Evolutionary conservation across 2,888 invertebrate species (phyloP), one percentile per base, ranked within the genome.

Genomic region (Orchesella flavescens): DNA sequence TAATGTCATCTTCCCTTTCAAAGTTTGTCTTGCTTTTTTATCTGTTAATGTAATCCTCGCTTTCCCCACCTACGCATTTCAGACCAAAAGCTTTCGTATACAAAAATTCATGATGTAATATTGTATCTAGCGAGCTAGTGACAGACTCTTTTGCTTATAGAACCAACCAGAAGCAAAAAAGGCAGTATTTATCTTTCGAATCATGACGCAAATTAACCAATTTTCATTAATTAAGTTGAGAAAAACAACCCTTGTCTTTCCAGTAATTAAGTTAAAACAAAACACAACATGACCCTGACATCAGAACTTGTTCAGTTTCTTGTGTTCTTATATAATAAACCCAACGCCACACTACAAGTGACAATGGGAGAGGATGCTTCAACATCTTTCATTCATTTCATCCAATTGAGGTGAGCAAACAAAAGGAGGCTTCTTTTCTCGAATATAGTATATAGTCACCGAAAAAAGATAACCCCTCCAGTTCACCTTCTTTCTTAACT

Each of bases 151-250:
- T 34, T 34, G 34, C 7, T n/a, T n/a, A n/a, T n/a, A n/a, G n/a
- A n/a, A 34, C 34, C 34, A n/a, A 34, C 34, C 34, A 34, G 34
- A 34, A 15, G 49, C 12, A 49, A 49, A 2, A n/a, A 49, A 49
- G n/a, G n/a, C 44, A 44, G 12, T 49, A 49, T 49, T 49, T 49
- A 49, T n/a, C 49, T 15, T 49, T 12, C n/a, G 10, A 21, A n/a
- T 9, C 65, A 34, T 65, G 65, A 65, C 65, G 65, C 65, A 65
- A 65, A 65, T 65, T 65, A 65, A 43, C 65, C 65, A 65, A 65
- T 65, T 65, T 65, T 65, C 65, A 65, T 65, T 65, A 65, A 65
- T 65, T 65, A 65, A 65, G n/a, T 65, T 65, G 65, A 65, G 65
- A 43, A 34, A n/a, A 65, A 65, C 65, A 65, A 65, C 65, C 65